Evolutionary conservation across 2,113 vertebrate genomes (phyloP), one percentile per base, ranked within the genome.

Genomic region (Cynopterus brachyotis): DNA sequence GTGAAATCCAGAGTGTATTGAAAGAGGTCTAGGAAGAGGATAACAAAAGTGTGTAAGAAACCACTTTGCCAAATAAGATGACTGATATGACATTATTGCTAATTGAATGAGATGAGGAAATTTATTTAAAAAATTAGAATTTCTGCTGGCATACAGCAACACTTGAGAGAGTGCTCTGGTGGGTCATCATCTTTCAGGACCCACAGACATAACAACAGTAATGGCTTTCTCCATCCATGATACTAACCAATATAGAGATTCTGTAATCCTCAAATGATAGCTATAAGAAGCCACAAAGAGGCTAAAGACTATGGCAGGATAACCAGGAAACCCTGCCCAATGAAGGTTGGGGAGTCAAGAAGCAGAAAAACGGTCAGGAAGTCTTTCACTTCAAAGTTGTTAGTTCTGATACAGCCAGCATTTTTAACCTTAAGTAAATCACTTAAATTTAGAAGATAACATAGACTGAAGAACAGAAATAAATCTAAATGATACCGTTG

Each of bases 201-300:
- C 62, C 86, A 59, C 80, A 89, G 57, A 94, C 81, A 84, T 85
- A 87, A 84, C 82, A 57, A 85, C 88, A 91, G 66, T 24, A 89
- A 93, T 64, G 26, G 35, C 53, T 96, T 81, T 91, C 86, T 86
- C 75, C 45, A 91, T 95, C 70, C 79, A 50, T 73, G 93, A 85
- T n/a, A 35, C 93, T 91, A 94, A 96, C 95, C 96, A 79, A 73
- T 91, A 91, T 73, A 50, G 88, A 96, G 88, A 95, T 78, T 78
- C 79, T 60, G n/a, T 97, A 96, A 97, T 97, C 96, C 93, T 93
- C 64, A 98, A 97, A 97, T 96, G 97, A 97, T 87, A 96, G 89
- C 62, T 91, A 45, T 89, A 30, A 57, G 69, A 94, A 96, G 80
- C 97, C 95, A 97, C 93, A 97, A 95, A 87, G 96, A 97, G 53